phyloP scores from a whole-genome alignment of 1,140 invertebrate genomes.

The Doryteuthis pealeii region DNA sequence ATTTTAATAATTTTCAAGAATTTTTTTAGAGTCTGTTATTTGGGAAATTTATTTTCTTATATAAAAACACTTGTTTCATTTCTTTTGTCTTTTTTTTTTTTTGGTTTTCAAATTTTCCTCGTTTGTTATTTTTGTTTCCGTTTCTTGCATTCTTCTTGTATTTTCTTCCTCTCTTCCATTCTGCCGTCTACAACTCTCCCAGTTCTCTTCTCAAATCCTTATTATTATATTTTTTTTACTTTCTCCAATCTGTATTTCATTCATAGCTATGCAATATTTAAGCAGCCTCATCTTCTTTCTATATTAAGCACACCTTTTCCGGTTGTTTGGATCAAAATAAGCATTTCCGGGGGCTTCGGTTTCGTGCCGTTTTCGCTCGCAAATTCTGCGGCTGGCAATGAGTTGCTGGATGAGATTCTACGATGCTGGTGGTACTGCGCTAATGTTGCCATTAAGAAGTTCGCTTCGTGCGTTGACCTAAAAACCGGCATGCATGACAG shows the following conservation, averaged over 20 bases:
- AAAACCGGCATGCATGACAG: conserved; percentile 54
- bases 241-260: background rate
- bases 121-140: background rate
- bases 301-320: conserved; percentile 55
- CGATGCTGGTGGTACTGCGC: conserved; percentile 55
- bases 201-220: background rate
- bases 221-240: background rate
- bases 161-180: background rate
- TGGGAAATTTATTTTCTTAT: too few species aligned
- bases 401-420: conserved; percentile 46
- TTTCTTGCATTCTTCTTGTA: background rate
- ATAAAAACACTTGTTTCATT: too few species aligned
- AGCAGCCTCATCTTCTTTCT: conserved; percentile 32
- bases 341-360: conserved; percentile 45
- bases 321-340: conserved; percentile 50
- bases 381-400: conserved; percentile 43
- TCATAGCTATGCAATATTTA: conserved; percentile 21
- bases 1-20: too few species aligned
- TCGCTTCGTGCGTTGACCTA: conserved; percentile 29
- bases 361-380: conserved; percentile 43
- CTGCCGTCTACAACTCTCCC: background rate
- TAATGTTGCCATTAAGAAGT: conserved; percentile 36
- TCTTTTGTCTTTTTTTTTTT: too few species aligned
- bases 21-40: too few species aligned
- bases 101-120: background rate